phyloP scores from a whole-genome alignment of 2,113 vertebrate genomes.

The Rhabdomys dilectus region DNA sequence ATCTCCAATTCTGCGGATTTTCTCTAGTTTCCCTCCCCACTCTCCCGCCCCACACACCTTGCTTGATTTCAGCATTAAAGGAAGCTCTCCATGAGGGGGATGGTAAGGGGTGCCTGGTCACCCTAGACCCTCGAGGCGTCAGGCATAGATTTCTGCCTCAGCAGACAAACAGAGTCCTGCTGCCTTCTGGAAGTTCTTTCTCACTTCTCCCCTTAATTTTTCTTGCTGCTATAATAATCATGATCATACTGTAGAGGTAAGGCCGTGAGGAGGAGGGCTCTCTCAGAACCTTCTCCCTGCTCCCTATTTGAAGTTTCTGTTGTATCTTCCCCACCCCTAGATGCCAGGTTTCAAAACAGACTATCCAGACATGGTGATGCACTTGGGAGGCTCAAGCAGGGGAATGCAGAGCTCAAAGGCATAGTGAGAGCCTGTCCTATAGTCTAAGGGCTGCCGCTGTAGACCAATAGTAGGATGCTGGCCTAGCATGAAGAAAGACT shows the following conservation, averaged over 20 bases:
- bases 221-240: neutral
- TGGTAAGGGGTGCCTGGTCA: neutral
- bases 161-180: neutral
- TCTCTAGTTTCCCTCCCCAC: constrained; percentile 35
- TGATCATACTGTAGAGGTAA: neutral
- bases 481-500: neutral
- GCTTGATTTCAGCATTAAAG: neutral
- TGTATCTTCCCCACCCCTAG: neutral
- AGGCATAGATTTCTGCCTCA: neutral
- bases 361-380: neutral
- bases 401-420: neutral
- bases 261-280: too few relatives aligned
- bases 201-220: neutral
- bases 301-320: neutral
- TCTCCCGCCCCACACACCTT: constrained; percentile 4
- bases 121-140: neutral
- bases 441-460: neutral
- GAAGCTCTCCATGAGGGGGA: neutral
- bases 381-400: neutral
- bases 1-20: constrained; percentile 52
- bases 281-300: neutral
- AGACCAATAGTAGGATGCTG: neutral
- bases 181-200: constrained; percentile 25
- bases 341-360: neutral
- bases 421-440: neutral